Evolutionary conservation across 2,113 vertebrate genomes (phyloP), one percentile per base, ranked within the genome.

Genomic region (Stigmatopora nigra): DNA sequence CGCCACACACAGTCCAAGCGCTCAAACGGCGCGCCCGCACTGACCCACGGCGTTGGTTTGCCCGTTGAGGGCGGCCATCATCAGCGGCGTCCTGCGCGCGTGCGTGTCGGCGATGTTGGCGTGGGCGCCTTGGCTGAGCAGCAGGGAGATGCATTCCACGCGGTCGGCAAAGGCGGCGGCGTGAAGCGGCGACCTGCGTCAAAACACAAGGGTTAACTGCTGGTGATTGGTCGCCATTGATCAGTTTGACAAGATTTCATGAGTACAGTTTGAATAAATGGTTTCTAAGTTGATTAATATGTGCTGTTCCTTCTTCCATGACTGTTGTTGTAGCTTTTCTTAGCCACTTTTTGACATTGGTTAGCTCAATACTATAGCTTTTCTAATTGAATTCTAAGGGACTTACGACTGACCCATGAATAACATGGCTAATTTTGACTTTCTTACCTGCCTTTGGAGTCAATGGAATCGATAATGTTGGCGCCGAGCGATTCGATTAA

Each of bases 21-120:
- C 4, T 19, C 2, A 0, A 20, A 16, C 8, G 0, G 14, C 7
- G 48, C 2, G 38, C 7, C 11, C 8, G 9, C 48, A 86, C 88
- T 76, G 92, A 98, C 96, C 97, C 78, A 98, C 95, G 73, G 95
- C 92, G 53, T 95, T 98, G 0, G 96, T 96, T 73, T 98, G 97
- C 69, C 97, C 97, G 9, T 95, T 96, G 70, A 96, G 93, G 68
- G 96, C 94, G 31, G 97, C 95, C 95, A 98, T 98, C 96, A 99
- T 99, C 65, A 99, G 91, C 9, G 97, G 93, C 0, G 95, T 98
- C 79, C 93, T 94, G 70, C 90, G 90, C 45, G 87, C 86, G 72
- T 76, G 71, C 8, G 89, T 87, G 85, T 98, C 97, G 3, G 89
- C 80, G 47, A 89, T 79, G 46, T 99, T 97, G 31, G 92, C 93